A percentile compares a stretch with the other conserved stretches of the same genome.
These are phyloP conservation scores for Chaetops frenatus DNA, from an alignment of 2,113 vertebrate species.

Conservation along the genomic window DNA sequence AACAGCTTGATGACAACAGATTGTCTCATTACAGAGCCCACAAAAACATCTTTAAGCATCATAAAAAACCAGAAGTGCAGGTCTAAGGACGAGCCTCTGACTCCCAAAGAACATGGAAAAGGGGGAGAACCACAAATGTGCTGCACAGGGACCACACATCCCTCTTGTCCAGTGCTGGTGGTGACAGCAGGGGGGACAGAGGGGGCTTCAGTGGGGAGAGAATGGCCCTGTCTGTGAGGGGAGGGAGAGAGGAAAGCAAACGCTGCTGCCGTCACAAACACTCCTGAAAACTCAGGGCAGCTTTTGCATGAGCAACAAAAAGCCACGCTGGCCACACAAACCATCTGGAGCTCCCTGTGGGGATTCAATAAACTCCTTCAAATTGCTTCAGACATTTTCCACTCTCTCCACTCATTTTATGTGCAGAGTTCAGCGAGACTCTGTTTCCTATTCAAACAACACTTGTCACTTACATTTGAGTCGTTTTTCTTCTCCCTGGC, in stretches of 20 bases:
- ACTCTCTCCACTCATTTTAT: not conserved
- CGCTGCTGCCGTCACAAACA: not conserved
- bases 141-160: fast-evolving
- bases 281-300: not conserved
- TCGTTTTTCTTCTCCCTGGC: not conserved
- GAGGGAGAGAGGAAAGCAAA: not conserved
- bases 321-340: not conserved
- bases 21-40: not conserved
- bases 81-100: not conserved
- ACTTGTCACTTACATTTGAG: conserved; percentile 20
- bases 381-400: conserved; percentile 28
- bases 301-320: not conserved
- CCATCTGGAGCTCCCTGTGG: conserved; percentile 50
- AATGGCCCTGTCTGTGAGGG: fast-evolving
- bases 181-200: fast-evolving
- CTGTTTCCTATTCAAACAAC: not conserved
- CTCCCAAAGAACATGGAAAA: not conserved
- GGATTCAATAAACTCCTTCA: conserved; percentile 23
- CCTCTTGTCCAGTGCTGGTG: fast-evolving
- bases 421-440: not conserved
- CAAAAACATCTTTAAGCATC: not conserved
- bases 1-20: not conserved
- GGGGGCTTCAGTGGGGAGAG: not conserved
- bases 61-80: not conserved
- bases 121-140: fast-evolving